Conservation (phyloP, 2,888 invertebrate species). For the Pegoplata infirma region DNA sequence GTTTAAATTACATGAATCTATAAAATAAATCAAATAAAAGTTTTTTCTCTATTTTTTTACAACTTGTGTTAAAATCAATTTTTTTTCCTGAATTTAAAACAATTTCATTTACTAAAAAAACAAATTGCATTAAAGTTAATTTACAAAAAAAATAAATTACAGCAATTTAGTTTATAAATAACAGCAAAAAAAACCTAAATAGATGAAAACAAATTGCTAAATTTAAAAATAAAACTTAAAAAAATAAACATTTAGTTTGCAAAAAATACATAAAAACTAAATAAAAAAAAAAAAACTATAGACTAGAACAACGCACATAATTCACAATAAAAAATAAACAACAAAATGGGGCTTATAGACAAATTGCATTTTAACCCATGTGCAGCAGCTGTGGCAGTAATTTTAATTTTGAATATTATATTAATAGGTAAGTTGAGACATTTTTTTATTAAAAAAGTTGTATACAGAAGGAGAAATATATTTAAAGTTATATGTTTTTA, state of each 20-base stretch:
- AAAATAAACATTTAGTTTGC: too few species aligned
- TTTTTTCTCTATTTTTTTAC: neutral
- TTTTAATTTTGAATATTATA: constrained; percentile 48
- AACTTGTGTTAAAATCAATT: neutral
- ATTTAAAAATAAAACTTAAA: constrained; percentile 16
- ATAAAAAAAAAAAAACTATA: constrained; percentile 7
- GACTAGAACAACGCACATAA: constrained; percentile 10
- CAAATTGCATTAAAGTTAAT: constrained; percentile 17
- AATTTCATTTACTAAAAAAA: neutral
- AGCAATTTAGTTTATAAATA: constrained; percentile 42
- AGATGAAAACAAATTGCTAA: constrained; percentile 32
- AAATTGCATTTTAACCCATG: constrained; percentile 50
- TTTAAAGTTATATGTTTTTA: too few species aligned
- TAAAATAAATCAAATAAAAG: neutral
- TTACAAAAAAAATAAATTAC: constrained; percentile 15
- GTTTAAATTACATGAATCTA: neutral
- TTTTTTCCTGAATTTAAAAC: neutral
- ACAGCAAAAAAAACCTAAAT: constrained; percentile 36
- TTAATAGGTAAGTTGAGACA: constrained; percentile 56
- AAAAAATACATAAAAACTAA: constrained; percentile 20
- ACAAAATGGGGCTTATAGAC: constrained; percentile 56
- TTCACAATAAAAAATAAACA: constrained; percentile 14
- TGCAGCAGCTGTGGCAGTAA: constrained; percentile 48
- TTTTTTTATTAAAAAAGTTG: too few species aligned
- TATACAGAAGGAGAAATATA: too few species aligned